Conservation (phyloP, 1,140 invertebrate genomes). For the Xylocopa sonorina region DNA sequence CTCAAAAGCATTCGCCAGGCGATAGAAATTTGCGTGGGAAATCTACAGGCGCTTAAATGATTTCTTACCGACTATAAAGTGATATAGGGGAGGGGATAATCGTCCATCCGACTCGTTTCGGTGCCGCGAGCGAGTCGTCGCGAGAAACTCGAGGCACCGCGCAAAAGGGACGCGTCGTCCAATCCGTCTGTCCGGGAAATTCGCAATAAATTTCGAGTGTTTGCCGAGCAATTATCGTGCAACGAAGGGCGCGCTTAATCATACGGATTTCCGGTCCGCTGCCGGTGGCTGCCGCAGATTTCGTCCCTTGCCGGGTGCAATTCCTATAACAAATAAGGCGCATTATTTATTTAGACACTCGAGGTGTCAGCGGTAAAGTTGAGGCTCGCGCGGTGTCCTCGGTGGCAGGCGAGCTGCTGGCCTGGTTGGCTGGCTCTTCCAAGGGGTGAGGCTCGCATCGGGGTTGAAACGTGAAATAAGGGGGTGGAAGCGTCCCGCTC, state of each 20-base stretch:
- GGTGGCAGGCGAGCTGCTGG: background rate
- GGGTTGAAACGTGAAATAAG: constrained; percentile 62
- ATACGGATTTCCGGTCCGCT: constrained; percentile 20
- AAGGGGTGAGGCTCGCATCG: constrained; percentile 36
- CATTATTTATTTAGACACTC: constrained; percentile 77
- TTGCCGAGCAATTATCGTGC: constrained; percentile 53
- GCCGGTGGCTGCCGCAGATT: constrained; percentile 54
- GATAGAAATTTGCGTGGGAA: no score
- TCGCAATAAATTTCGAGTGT: constrained; percentile 32
- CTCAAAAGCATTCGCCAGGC: no score
- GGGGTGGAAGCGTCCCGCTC: constrained; percentile 59
- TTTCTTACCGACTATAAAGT: background rate
- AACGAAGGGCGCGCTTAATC: constrained; percentile 50
- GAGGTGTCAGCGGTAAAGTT: constrained; percentile 74
- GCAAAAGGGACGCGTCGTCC: background rate
- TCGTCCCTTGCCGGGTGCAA: constrained; percentile 49
- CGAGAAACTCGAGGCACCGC: background rate
- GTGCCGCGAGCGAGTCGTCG: background rate
- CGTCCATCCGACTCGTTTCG: background rate
- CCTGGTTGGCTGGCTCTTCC: constrained; percentile 38
- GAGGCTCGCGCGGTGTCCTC: constrained; percentile 56
- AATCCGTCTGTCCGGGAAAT: background rate
- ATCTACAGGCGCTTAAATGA: background rate
- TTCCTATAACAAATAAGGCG: constrained; percentile 74
- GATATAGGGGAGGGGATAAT: background rate